Conservation (phyloP, 2,888 invertebrate species). For the Nematopogon swammerdamellus region DNA sequence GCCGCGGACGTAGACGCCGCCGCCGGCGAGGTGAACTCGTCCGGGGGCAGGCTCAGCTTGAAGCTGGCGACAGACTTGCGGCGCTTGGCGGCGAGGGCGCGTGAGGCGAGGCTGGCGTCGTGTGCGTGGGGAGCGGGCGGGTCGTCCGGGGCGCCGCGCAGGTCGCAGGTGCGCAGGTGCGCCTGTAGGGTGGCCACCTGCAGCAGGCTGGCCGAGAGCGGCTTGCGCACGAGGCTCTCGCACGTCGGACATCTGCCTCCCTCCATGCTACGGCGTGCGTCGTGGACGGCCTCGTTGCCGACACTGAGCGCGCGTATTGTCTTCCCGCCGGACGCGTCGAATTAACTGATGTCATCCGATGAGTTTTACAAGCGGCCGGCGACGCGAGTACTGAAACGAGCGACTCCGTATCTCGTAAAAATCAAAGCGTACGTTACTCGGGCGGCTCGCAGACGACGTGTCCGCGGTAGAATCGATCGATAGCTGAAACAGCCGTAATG, state of each 20-base stretch:
- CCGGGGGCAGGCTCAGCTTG: conserved; percentile 35
- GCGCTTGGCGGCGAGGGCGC: conserved; percentile 45
- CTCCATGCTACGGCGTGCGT: conserved; percentile 48
- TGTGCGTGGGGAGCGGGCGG: conserved; percentile 16
- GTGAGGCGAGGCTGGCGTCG: conserved; percentile 35
- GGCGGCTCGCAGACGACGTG: conserved; percentile 13
- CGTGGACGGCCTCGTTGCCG: conserved; percentile 42
- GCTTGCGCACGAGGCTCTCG: conserved; percentile 45
- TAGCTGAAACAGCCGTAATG: conserved; percentile 49
- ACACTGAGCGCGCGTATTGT: conserved; percentile 43
- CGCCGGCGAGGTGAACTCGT: conserved; percentile 21
- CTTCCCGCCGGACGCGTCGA: conserved; percentile 46
- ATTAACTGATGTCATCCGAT: conserved; percentile 56
- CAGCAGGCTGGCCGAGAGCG: conserved; percentile 40
- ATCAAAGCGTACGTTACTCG: conserved; percentile 32
- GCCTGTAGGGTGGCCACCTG: conserved; percentile 51
- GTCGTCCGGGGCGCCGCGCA: conserved; percentile 28
- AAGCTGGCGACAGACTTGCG: conserved; percentile 45
- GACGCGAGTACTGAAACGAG: background rate
- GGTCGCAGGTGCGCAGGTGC: conserved; percentile 43
- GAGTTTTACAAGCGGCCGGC: conserved; percentile 38
- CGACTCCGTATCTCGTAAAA: conserved; percentile 30
- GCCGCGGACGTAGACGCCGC: conserved; percentile 14
- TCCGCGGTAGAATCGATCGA: conserved; percentile 31
- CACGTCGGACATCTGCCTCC: conserved; percentile 47